A percentile compares a stretch with the other conserved stretches of the same genome.
phyloP scores from a whole-genome alignment of 1,140 invertebrate genomes.

The Belonocnema kinseyi region DNA sequence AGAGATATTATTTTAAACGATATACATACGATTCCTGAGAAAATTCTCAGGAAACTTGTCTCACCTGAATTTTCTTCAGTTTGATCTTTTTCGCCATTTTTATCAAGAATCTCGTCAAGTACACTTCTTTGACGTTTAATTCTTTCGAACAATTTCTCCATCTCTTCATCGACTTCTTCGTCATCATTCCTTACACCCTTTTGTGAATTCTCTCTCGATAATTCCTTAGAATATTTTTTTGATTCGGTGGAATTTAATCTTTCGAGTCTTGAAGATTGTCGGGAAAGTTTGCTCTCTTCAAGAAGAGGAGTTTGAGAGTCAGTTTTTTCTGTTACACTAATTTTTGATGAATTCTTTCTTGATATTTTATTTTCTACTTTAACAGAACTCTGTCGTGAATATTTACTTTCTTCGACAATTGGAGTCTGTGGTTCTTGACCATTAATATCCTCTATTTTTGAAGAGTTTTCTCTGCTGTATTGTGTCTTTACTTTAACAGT shows the following conservation, averaged over 20 bases:
- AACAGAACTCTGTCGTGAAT: constrained; percentile 51
- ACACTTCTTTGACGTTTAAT: constrained; percentile 82
- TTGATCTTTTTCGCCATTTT: constrained; percentile 75
- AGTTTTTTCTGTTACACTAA: constrained; percentile 48
- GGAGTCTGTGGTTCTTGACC: constrained; percentile 14
- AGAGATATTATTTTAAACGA: neutral
- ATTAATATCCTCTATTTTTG: constrained; percentile 39
- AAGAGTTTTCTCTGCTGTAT: constrained; percentile 38
- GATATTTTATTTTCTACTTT: constrained; percentile 52
- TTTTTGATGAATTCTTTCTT: constrained; percentile 47
- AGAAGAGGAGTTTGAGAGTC: constrained; percentile 55
- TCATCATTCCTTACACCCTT: constrained; percentile 62
- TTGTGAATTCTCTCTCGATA: constrained; percentile 55
- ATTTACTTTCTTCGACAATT: constrained; percentile 38
- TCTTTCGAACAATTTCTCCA: constrained; percentile 80
- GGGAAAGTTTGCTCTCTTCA: constrained; percentile 43
- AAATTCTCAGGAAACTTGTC: constrained; percentile 43
- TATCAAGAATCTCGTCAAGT: constrained; percentile 82
- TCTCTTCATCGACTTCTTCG: constrained; percentile 77
- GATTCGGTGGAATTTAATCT: constrained; percentile 45
- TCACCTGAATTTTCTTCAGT: constrained; percentile 64
- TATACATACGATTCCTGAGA: neutral
- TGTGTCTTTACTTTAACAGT: constrained; percentile 30
- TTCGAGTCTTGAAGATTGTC: constrained; percentile 50
- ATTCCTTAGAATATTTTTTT: constrained; percentile 42